These are phyloP conservation scores for Andrena haemorrhoa DNA, from an alignment of 2,888 invertebrate species.

Conservation along the genomic window DNA sequence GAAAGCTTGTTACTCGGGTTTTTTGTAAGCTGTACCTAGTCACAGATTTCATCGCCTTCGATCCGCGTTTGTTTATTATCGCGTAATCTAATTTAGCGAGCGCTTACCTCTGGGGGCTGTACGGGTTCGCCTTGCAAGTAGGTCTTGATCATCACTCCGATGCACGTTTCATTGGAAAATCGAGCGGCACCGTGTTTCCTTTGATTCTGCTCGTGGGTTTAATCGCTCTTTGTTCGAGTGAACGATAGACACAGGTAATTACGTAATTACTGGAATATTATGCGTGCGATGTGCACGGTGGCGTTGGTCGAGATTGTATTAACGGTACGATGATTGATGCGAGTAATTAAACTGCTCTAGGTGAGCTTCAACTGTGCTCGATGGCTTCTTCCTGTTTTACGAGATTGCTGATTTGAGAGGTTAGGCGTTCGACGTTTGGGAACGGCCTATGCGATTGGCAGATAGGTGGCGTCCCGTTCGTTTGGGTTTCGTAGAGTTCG, in stretches of 20 bases:
- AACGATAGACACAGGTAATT: slow-evolving; percentile 1
- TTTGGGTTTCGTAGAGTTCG: too few species aligned
- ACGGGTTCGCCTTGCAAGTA: too few species aligned
- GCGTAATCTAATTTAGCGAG: neutral
- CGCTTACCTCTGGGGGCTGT: neutral
- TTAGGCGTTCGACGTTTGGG: neutral
- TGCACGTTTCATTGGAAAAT: neutral
- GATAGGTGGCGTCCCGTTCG: too few species aligned
- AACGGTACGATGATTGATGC: slow-evolving; percentile 48
- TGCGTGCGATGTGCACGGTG: neutral
- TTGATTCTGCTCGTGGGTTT: neutral
- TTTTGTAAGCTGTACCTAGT: neutral
- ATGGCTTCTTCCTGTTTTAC: slow-evolving; percentile 23
- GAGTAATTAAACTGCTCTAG: slow-evolving; percentile 29
- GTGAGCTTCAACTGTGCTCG: neutral
- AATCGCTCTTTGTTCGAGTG: neutral
- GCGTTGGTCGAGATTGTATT: slow-evolving; percentile 33
- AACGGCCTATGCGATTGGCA: too few species aligned
- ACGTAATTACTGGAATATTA: slow-evolving; percentile 26
- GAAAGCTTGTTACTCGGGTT: neutral
- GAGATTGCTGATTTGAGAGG: neutral
- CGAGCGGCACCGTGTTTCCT: neutral
- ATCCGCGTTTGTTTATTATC: neutral
- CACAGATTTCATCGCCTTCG: neutral
- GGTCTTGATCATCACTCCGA: too few species aligned